Evolutionary conservation across 2,888 invertebrate genomes (phyloP).

Genomic region (Dione juno): DNA sequence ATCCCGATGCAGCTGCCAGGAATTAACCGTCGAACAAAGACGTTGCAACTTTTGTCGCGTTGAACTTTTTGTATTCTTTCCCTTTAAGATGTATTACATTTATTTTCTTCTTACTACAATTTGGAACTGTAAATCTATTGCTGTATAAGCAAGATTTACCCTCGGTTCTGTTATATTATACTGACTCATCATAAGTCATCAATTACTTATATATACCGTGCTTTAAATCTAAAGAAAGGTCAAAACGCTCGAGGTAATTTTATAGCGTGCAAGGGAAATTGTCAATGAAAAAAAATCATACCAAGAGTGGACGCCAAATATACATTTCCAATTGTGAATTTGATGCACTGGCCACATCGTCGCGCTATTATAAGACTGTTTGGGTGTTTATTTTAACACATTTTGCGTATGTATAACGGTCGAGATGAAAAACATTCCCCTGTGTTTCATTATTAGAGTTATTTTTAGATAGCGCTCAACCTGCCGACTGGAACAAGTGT

Average conservation of each 20-base stretch:
- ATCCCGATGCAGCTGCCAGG: constrained; percentile 74
- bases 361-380: constrained; percentile 80
- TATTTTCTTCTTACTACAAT: constrained; percentile 66
- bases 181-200: constrained; percentile 59
- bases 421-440: constrained; percentile 83
- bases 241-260: constrained; percentile 31
- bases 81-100: constrained; percentile 64
- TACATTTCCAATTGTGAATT: constrained; percentile 73
- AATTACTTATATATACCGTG: constrained; percentile 54
- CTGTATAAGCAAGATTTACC: constrained; percentile 57
- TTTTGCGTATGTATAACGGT: constrained; percentile 79
- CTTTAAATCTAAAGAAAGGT: constrained; percentile 28
- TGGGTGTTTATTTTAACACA: constrained; percentile 82
- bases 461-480: constrained; percentile 80
- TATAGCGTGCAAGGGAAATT: constrained; percentile 43
- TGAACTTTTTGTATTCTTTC: constrained; percentile 63
- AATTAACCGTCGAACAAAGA: constrained; percentile 70
- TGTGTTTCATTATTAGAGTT: constrained; percentile 81
- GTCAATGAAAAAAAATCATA: constrained; percentile 70
- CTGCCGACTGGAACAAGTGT: constrained; percentile 76
- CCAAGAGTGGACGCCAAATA: constrained; percentile 64
- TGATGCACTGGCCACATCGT: constrained; percentile 75
- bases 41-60: constrained; percentile 76
- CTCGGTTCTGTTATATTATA: constrained; percentile 52
- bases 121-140: constrained; percentile 76